phyloP scores from a whole-genome alignment of 2,113 vertebrate genomes.

The Arenaria interpres region DNA sequence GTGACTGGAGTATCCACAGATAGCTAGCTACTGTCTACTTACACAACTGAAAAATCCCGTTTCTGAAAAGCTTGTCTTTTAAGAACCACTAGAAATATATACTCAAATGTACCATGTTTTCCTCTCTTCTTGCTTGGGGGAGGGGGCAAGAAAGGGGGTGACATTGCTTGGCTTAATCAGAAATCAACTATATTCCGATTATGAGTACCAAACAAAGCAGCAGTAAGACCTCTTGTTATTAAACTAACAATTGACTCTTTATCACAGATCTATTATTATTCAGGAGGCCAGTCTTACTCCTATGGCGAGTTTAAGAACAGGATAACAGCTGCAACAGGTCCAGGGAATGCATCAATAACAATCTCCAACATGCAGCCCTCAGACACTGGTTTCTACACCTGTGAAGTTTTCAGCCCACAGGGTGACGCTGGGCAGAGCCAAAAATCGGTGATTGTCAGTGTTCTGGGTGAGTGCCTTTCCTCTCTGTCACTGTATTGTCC shows the following conservation, averaged over 20 bases:
- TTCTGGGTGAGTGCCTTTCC: slow-evolving; percentile 76
- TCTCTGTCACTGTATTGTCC: not conserved
- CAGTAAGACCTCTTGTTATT: not conserved
- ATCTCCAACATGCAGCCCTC: slow-evolving; percentile 80
- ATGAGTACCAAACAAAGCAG: not conserved
- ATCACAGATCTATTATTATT: slow-evolving; percentile 76
- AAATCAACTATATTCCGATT: not conserved
- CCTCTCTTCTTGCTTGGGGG: not conserved
- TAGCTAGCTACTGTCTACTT: not conserved
- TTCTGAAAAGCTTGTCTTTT: not conserved
- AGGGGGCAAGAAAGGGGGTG: not conserved
- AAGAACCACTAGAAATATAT: not conserved
- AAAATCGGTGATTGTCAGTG: slow-evolving; percentile 73
- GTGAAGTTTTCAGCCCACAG: slow-evolving; percentile 82
- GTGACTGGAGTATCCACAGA: not conserved
- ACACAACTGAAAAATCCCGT: not conserved
- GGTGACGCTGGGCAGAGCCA: slow-evolving; percentile 69
- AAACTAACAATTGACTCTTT: slow-evolving; percentile 52
- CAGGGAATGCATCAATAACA: slow-evolving; percentile 81
- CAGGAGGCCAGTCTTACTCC: slow-evolving; percentile 42
- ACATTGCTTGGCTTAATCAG: not conserved
- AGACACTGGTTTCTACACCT: slow-evolving; percentile 83
- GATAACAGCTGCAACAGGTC: slow-evolving; percentile 66
- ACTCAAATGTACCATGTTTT: not conserved
- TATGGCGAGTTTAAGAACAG: slow-evolving; percentile 71